These are phyloP conservation scores for Mongoloraphidia duomilia DNA, from an alignment of 2,888 invertebrate species.

Conservation along the genomic window DNA sequence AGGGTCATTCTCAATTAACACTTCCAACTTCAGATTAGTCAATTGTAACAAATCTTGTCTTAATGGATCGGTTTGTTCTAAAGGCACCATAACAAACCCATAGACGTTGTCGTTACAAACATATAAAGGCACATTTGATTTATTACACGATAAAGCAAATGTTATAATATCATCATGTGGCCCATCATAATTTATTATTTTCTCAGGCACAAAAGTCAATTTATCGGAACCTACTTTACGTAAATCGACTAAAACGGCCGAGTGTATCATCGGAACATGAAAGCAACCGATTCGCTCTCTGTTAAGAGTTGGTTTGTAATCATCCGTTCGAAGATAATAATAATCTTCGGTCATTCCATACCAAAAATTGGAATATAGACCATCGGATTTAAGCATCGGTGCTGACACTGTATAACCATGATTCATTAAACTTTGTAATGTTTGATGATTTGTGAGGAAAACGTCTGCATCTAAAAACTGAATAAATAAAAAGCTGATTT, in stretches of 20 bases:
- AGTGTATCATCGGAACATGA: constrained; percentile 82
- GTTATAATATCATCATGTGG: constrained; percentile 85
- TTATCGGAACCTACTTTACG: constrained; percentile 38
- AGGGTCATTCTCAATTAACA: constrained; percentile 43
- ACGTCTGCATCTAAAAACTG: constrained; percentile 79
- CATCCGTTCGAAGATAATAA: constrained; percentile 70
- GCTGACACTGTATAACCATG: constrained; percentile 54
- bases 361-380: constrained; percentile 93
- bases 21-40: constrained; percentile 59
- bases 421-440: constrained; percentile 45
- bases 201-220: constrained; percentile 59
- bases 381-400: constrained; percentile 76
- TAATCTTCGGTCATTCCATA: constrained; percentile 78
- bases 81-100: constrained; percentile 70
- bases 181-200: constrained; percentile 49
- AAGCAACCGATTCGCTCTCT: constrained; percentile 58
- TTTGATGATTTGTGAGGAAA: constrained; percentile 52
- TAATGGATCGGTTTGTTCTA: constrained; percentile 52
- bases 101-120: constrained; percentile 70
- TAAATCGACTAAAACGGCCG: constrained; percentile 69
- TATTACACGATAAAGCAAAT: constrained; percentile 72
- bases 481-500: constrained; percentile 21
- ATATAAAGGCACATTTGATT: constrained; percentile 46
- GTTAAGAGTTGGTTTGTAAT: constrained; percentile 67
- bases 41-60: constrained; percentile 55